Evolutionary conservation across 2,888 invertebrate species (phyloP).

Genomic region (Ornithoptera alexandrae): DNA sequence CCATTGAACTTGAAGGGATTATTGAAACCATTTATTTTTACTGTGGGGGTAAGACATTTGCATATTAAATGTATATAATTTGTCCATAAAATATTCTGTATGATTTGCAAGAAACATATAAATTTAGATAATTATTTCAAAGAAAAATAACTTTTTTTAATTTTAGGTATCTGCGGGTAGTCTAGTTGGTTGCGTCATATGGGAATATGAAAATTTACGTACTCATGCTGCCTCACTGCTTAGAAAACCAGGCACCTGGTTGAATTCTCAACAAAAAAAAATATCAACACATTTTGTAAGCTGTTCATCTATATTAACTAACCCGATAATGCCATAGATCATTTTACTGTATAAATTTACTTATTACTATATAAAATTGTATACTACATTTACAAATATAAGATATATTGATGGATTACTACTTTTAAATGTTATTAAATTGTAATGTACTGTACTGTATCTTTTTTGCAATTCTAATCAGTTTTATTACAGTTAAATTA

Average conservation of each 20-base stretch:
- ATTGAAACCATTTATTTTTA: conserved; percentile 83
- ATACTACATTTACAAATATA: too few relatives aligned
- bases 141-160: neutral
- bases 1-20: conserved; percentile 69
- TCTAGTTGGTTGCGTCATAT: conserved; percentile 88
- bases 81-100: neutral
- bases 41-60: conserved; percentile 79
- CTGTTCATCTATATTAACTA: conserved; percentile 11
- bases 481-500: too few relatives aligned
- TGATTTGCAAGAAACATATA: neutral
- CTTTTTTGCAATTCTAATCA: too few relatives aligned
- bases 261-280: conserved; percentile 70
- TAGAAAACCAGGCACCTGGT: conserved; percentile 74
- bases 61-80: conserved; percentile 3
- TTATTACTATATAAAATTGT: too few relatives aligned
- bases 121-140: neutral
- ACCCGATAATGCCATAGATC: too few relatives aligned
- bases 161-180: conserved; percentile 84
- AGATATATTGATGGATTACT: too few relatives aligned
- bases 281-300: conserved; percentile 53
- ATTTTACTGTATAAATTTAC: too few relatives aligned
- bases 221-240: conserved; percentile 78
- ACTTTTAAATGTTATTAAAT: too few relatives aligned
- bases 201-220: conserved; percentile 89
- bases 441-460: too few relatives aligned